phyloP scores from a whole-genome alignment of 2,113 vertebrate genomes.

The Helogale parvula region DNA sequence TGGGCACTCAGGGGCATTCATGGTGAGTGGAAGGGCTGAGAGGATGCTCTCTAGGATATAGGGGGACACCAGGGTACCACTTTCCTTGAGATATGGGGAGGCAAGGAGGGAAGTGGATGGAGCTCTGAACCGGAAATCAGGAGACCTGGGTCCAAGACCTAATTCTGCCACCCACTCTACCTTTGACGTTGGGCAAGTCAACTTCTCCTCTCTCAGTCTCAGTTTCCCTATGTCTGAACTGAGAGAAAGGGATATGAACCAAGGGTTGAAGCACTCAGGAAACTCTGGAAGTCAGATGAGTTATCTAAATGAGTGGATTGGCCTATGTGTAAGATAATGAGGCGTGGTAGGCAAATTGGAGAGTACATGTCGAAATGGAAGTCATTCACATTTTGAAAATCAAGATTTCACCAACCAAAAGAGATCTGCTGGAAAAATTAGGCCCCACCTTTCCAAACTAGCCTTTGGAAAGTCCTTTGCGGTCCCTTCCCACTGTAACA shows the following conservation, averaged over 20 bases:
- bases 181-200: background rate
- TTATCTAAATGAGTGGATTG: background rate
- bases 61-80: background rate
- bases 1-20: accelerated
- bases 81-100: background rate
- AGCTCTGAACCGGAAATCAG: background rate
- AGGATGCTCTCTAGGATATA: background rate
- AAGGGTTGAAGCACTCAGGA: background rate
- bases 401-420: slow-evolving; percentile 12
- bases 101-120: background rate
- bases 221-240: background rate
- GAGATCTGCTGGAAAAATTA: background rate
- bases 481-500: background rate
- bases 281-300: too few relatives aligned
- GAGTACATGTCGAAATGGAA: background rate
- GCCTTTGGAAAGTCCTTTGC: background rate
- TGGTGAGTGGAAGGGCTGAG: background rate
- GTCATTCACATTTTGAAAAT: background rate
- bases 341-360: background rate
- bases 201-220: background rate
- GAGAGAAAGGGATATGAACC: background rate
- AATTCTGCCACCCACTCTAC: background rate
- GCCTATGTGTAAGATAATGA: background rate
- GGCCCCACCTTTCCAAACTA: background rate
- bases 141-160: background rate